Base-by-base conservation (phyloP, 2,797 vertebrate species). In the Gymnodraco acuticeps region DNA sequence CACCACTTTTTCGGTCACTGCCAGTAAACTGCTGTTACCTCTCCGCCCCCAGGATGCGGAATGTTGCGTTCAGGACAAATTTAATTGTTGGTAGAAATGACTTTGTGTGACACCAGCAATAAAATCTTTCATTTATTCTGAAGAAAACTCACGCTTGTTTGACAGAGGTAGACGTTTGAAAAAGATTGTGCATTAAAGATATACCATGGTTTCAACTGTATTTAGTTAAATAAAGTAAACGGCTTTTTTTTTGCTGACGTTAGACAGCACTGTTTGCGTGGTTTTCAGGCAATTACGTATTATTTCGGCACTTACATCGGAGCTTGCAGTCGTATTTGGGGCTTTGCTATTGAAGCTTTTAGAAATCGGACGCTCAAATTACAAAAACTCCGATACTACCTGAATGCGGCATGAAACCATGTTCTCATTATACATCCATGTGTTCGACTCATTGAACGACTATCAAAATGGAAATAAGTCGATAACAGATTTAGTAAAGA, bases 351-450 rank as follows among this genome's bases (percentile, higher is more conserved):
- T 41, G 5, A 10, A 2, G 3, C 14, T 66, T 10, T 75, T 50
- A 27, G 5, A n/a, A 15, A 1, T 11, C 3, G 31, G 17, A 17
- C 2, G 0, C 0, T 33, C 0, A 0, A 15, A 48, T 59, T 64
- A 0, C 6, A 3, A 20, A 14, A 31, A n/a, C 0, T 53, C 23
- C 2, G 15, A 5, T 6, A 10, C 6, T 0, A 4, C 1, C 0
- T 80, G 72, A 88, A 89, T 3, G 66, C 38, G 4, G 5, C 80
- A 72, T 3, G 9, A 23, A 67, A 63, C 48, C 10, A 0, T 13
- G 11, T n/a, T 10, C 4, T 23, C 23, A 23, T 23, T 23, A 23
- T 23, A 23, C 23, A 23, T 23, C 23, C 23, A 2, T 23, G 23
- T 20, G 20, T 27, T 27, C 23, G 4, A 23, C 14, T 27, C 2